Base-by-base conservation (phyloP, 2,113 vertebrate genomes). In the Thermophis baileyi region DNA sequence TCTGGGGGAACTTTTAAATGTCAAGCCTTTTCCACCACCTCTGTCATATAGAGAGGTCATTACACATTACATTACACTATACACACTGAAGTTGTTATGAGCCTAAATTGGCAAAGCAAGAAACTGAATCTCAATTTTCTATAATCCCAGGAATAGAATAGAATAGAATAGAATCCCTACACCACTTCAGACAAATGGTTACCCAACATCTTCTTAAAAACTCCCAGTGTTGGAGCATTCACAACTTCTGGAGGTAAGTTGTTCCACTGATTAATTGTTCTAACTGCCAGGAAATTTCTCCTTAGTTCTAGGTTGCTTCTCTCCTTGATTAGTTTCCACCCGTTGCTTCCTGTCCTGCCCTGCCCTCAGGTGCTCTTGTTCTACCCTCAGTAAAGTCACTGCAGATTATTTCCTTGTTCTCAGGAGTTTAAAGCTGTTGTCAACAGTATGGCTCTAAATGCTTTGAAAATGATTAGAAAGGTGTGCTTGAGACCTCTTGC, bases 1-100 rank as follows among this genome's bases (percentile, higher is more conserved):
- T 81, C 63, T 47, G 89, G 91, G 94, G 87, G 55, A 10, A 51
- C 18, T 92, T 91, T 51, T 95, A 85, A 93, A 95, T 92, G 90
- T 91, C 12, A 9, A 16, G 1, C 24, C 90, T 86, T 85, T 81
- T 90, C 93, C 87, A 11, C 63, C 87, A 24, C 25, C 35, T 25
- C 27, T 35, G 11, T 22, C 63, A 7, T 3, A 92, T 30, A 18
- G 46, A 94, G 91, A 55, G 94, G 90, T 40, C 50, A 91, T 89
- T 47, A 40, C 89, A 93, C 92, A 53, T 46, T 89, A 92, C 91
- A 91, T n/a, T 96, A 91, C 5, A 24, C 20, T 55, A 55, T 55
- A 55, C 94, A 95, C 60, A 63, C 60, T n/a, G 60, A 63, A 63
- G 27, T 63, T 12, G 8, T 63, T 63, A 63, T 12, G 60, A 94